Base-by-base conservation (phyloP, 2,888 invertebrate species). In the Mamestra brassicae region DNA sequence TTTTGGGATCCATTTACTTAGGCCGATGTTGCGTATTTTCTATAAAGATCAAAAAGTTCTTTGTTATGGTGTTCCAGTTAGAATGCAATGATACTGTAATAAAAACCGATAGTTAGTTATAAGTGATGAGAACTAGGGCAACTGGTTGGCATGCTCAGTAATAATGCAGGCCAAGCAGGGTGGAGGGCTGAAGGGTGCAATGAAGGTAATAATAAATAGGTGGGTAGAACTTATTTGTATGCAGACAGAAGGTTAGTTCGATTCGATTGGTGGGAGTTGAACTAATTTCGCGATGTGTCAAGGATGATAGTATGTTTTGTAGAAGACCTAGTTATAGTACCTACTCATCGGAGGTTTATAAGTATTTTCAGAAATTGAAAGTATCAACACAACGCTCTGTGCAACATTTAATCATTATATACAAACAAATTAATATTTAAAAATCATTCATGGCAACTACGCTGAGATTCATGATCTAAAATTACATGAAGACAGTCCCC, bases 71-170 rank as follows among this genome's bases (percentile, higher is more conserved):
- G 42, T 71, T 47, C n/a, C 15, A 63, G 54, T 42, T 54, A 17
- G 42, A 60, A 61, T 64, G 54, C 58, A 78, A 54, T 61, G 34
- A 71, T 61, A 75, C 38, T 65, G 2, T n/a, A 69, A 62, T 74
- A 15, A 65, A 80, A 75, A 80, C 66, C 54, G 57, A 80, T 80
- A 63, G 38, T 58, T 55, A 36, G 45, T 57, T 60, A 71, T 58
- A 66, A 54, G 1, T 63, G n/a, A 47, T 74, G 52, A 52, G 17
- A 76, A 76, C 65, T 66, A 50, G 76, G 70, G 11, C 70, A 75
- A 38, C 52, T 57, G 6, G 36, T 0, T 70, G 47, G 57, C 65
- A 62, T 69, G n/a, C 10, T 68, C n/a, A 26, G 50, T 65, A 50
- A 55, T 61, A 67, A 34, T 50, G 17, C 52, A 15, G 52, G 52